Base-by-base conservation (phyloP, 2,113 vertebrate genomes). In the Martes martes region DNA sequence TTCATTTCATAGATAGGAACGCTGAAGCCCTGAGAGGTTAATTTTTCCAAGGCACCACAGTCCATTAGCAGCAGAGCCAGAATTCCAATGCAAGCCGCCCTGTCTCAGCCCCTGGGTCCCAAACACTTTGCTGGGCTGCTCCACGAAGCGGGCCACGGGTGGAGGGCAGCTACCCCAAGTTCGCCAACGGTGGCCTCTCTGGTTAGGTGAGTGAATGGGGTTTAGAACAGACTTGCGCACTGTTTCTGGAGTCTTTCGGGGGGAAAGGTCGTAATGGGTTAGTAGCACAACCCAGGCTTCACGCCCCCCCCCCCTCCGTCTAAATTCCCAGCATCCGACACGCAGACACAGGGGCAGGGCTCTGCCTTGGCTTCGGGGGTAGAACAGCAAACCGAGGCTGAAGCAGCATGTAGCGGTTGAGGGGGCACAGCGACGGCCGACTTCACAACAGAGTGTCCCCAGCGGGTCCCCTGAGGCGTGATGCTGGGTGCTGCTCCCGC, bases 401-500 rank as follows among this genome's bases (percentile, higher is more conserved):
- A 15, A 78, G 45, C n/a, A 11, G 33, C 39, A 11, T 15, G 55
- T 55, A 19, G 33, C 28, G 13, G 69, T 4, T 8, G 59, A n/a
- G 36, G 57, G 57, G 18, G 55, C 5, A 1, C 4, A 59, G 21
- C 6, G 28, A 2, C 8, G 1, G 36, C 78, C 24, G 13, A 16
- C 50, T 39, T 21, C 13, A 0, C 24, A 9, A 18, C 18, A 52
- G 65, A 8, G 36, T 10, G 21, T 1, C 1, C 47, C 47, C 24
- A 2, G 59, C 26, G 39, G 1, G 52, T 18, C 19, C 39, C 42
- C 0, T 21, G 52, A 36, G n/a, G 18, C 18, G 1, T 2, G 0
- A 1, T 6, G 1, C 0, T 73, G 28, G 18, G 52, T 52, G 6
- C 2, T 11, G 18, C 2, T 39, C 28, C 45, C 24, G 0, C 59